Conservation (phyloP, 2,888 invertebrate genomes). For the Sphaerophoria rueppellii region DNA sequence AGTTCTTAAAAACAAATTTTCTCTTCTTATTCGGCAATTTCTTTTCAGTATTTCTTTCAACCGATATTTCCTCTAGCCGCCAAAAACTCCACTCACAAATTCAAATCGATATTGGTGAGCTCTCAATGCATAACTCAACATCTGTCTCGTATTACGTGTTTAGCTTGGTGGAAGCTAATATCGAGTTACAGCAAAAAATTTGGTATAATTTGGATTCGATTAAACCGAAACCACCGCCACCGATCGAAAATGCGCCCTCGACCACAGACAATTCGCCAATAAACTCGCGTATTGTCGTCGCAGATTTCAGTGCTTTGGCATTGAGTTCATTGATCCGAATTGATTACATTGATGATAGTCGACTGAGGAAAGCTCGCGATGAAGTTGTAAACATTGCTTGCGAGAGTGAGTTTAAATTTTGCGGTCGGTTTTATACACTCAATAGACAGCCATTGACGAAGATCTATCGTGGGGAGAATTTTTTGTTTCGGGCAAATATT, state of each 20-base stretch:
- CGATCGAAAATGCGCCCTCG: conserved; percentile 39
- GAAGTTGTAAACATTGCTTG: conserved; percentile 79
- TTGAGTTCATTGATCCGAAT: conserved; percentile 79
- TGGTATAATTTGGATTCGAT: conserved; percentile 80
- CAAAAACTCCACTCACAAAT: conserved; percentile 83
- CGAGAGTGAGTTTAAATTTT: conserved; percentile 79
- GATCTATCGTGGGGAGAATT: conserved; percentile 81
- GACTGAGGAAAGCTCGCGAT: conserved; percentile 80
- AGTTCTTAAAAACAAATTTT: not conserved
- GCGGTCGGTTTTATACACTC: conserved; percentile 80
- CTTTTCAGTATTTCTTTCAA: conserved; percentile 83
- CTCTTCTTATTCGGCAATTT: conserved; percentile 33
- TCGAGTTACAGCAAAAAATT: conserved; percentile 80
- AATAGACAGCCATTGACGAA: conserved; percentile 79
- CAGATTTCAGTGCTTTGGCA: conserved; percentile 70
- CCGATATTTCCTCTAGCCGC: conserved; percentile 82
- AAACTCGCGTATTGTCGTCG: conserved; percentile 72
- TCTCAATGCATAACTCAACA: conserved; percentile 79
- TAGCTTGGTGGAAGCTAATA: conserved; percentile 80
- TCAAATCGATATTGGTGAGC: conserved; percentile 81
- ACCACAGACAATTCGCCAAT: conserved; percentile 78
- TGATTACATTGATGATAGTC: conserved; percentile 79
- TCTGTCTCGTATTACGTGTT: conserved; percentile 80
- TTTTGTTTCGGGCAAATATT: conserved; percentile 80
- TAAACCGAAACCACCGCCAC: conserved; percentile 74